Percentiles rank a stretch among this genome's conserved stretches.
These are phyloP conservation scores for Atractosteus spatula DNA, from an alignment of 2,113 vertebrate genomes.

Conservation along the genomic window DNA sequence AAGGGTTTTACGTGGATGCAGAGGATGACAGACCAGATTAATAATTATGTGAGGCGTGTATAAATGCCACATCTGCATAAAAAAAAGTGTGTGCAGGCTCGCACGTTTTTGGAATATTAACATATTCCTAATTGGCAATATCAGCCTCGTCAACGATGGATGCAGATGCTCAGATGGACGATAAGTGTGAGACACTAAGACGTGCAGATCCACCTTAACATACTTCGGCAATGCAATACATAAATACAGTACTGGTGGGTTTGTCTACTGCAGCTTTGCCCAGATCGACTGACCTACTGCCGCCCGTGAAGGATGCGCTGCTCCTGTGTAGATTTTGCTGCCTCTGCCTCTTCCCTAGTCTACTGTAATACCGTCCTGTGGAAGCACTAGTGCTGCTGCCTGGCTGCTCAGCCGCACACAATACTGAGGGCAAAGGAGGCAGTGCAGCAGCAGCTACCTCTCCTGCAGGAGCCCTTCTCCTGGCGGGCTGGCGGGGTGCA, in stretches of 20 bases:
- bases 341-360: too few species aligned
- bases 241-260: too few species aligned
- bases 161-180: background rate
- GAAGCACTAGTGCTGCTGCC: constrained; percentile 37
- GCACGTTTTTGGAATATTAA: background rate
- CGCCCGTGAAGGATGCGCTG: too few species aligned
- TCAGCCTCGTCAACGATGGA: too few species aligned
- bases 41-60: background rate
- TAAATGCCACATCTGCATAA: background rate
- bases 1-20: too few species aligned
- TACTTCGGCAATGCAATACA: too few species aligned
- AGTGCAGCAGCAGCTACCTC: constrained; percentile 29
- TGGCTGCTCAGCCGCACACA: constrained; percentile 55
- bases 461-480: background rate
- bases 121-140: background rate
- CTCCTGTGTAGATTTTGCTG: too few species aligned
- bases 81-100: background rate
- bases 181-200: constrained; percentile 11
- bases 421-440: constrained; percentile 37
- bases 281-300: too few species aligned
- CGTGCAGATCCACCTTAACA: background rate
- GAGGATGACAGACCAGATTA: too few species aligned
- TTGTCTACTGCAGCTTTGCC: too few species aligned
- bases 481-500: constrained; percentile 15
- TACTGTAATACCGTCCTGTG: background rate